Base-by-base conservation (phyloP, 2,797 vertebrate genomes). In the Spinus olivaceus region DNA sequence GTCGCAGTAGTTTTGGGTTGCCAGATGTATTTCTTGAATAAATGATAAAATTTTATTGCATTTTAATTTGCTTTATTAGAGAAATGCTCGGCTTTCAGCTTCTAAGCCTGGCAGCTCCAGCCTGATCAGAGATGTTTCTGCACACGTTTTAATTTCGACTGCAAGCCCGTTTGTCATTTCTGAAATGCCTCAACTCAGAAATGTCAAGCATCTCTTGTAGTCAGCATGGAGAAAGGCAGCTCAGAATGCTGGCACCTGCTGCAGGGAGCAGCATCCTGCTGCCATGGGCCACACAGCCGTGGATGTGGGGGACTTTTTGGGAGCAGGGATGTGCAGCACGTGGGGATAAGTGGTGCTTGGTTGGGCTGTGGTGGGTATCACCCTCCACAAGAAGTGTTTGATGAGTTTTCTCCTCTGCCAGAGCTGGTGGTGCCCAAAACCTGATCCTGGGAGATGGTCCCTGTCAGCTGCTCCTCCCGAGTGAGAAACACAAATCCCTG, bases 161-260 rank as follows among this genome's bases (percentile, higher is more conserved):
- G 69, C 93, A 66, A 84, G 72, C 35, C 72, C 15, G 12, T 87
- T 90, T 89, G 83, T 91, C 67, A 30, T 54, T 87, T 65, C 51
- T 79, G 81, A 86, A 92, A 87, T 18, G 44, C 79, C 91, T 87
- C 88, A 60, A 14, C 39, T 59, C 33, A 33, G 50, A 88, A 89
- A 92, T 91, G 91, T 88, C 92, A 93, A 95, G 94, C 86, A 88
- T 86, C 86, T 92, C 93, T 95, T 44, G 86, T 41, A 67, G 67
- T 41, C 85, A 78, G 73, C 59, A 10, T 37, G 88, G 71, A 65
- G 90, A 51, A 81, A 85, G 86, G 54, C 53, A 25, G 53, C 81
- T 83, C 39, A 5, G 46, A 78, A 72, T 0, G 5, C 32, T 65
- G 88, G 81, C 78, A 88, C 59, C 59, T 49, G 82, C 73, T 56